Conservation (phyloP, 2,797 vertebrate species). For the Silurus lanzhouensis region DNA sequence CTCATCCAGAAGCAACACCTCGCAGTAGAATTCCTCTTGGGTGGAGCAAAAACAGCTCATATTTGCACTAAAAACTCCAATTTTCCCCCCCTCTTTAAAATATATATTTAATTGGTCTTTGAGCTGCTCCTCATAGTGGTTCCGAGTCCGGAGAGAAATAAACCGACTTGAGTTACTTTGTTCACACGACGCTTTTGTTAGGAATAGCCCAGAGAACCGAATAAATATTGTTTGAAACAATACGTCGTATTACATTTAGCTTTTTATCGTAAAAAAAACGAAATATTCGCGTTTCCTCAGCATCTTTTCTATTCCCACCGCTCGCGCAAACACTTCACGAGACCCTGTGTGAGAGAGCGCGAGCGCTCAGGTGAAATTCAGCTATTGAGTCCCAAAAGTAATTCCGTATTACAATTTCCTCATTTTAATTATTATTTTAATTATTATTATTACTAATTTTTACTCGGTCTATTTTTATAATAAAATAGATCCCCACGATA, state of each 20-base stretch:
- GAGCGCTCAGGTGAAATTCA: constrained; percentile 16
- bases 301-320: constrained; percentile 14
- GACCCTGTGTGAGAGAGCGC: not conserved
- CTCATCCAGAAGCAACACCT: constrained; percentile 86
- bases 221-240: not conserved
- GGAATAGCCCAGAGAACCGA: not conserved
- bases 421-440: not conserved
- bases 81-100: not conserved
- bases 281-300: not conserved
- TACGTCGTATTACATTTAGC: not conserved
- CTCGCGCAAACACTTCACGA: constrained; percentile 17
- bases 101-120: not conserved
- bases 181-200: constrained; percentile 24
- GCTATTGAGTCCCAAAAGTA: constrained; percentile 5
- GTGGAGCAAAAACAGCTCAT: constrained; percentile 87
- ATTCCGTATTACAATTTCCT: not conserved
- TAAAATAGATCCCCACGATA: not conserved
- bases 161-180: constrained; percentile 9
- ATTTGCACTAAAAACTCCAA: not conserved
- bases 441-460: not conserved
- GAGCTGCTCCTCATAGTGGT: not conserved
- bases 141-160: not conserved
- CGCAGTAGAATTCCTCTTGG: constrained; percentile 88
- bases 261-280: not conserved
- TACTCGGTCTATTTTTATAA: not conserved